Conservation (phyloP, 2,797 vertebrate species). For the Amazona ochrocephala region DNA sequence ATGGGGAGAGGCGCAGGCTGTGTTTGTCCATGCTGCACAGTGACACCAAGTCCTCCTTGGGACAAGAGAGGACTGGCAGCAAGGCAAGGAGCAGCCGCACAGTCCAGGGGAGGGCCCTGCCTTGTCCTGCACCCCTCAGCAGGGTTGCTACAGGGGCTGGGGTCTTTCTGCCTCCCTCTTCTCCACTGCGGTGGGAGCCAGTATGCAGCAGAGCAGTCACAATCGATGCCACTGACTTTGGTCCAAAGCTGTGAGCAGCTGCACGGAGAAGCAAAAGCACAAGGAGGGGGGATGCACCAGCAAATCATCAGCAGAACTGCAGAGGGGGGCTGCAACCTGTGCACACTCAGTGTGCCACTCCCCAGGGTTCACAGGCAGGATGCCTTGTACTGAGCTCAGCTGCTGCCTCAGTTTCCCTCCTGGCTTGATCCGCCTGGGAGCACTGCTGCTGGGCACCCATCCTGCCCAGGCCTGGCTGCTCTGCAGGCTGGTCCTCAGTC, state of each 20-base stretch:
- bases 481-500: not conserved
- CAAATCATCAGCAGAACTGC: not conserved
- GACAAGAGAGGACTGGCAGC: not conserved
- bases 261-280: not conserved
- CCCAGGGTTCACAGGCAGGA: not conserved
- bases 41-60: not conserved
- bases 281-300: not conserved
- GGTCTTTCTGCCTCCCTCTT: not conserved
- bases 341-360: not conserved
- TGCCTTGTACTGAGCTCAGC: not conserved
- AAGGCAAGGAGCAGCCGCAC: not conserved
- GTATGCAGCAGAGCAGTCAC: not conserved
- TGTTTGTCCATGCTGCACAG: not conserved
- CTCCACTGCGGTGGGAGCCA: not conserved
- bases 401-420: slow-evolving; percentile 27
- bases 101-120: not conserved
- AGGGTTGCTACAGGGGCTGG: not conserved
- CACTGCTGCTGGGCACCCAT: not conserved
- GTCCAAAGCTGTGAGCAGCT: not conserved
- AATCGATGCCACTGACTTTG: accelerated
- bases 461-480: not conserved
- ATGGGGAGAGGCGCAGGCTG: not conserved
- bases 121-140: not conserved
- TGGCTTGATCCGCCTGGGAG: not conserved
- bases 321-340: not conserved